Evolutionary conservation across 2,113 vertebrate genomes (phyloP).

Genomic region (Empidonax alnorum): DNA sequence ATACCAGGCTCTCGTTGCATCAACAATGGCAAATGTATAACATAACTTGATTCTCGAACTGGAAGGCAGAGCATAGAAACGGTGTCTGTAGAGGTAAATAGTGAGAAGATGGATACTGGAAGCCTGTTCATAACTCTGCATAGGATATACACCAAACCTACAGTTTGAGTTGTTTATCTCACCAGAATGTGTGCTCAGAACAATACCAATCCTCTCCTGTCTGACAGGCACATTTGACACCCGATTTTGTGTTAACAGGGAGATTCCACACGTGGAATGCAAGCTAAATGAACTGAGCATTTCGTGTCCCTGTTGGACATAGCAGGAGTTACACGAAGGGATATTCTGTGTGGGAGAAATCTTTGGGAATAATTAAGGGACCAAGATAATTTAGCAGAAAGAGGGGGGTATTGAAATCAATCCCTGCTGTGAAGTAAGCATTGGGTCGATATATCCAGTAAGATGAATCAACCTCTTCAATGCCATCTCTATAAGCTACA

Average conservation of each 20-base stretch:
- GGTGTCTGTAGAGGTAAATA: neutral
- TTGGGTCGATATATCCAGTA: neutral
- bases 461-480: neutral
- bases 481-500: neutral
- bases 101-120: neutral
- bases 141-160: neutral
- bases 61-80: neutral
- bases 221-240: neutral
- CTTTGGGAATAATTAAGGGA: neutral
- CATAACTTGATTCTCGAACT: neutral
- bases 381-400: neutral
- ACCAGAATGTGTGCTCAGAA: neutral
- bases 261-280: neutral
- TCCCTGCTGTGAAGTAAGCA: neutral
- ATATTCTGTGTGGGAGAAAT: neutral
- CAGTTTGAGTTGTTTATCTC: neutral
- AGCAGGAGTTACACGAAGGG: neutral
- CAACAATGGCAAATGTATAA: neutral
- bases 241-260: neutral
- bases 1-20: neutral
- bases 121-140: neutral
- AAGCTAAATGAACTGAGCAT: neutral
- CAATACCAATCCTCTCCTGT: neutral
- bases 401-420: neutral
- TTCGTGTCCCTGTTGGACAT: fast-evolving